Evolutionary conservation across 2,888 invertebrate species (phyloP), one percentile per base, ranked within the genome.

Genomic region (Kuschelorhynchus macadamiae): DNA sequence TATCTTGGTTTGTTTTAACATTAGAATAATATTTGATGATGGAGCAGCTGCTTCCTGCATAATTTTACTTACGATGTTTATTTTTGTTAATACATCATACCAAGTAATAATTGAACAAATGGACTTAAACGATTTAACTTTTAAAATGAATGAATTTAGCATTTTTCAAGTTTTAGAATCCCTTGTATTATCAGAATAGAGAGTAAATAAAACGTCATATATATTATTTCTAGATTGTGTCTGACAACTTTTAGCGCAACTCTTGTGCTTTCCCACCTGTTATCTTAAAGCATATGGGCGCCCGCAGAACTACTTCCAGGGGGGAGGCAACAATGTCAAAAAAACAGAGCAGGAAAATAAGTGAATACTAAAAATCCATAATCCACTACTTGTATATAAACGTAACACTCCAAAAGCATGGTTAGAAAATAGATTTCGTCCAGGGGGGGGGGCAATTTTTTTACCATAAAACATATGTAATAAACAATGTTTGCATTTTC

Each of bases 181-280:
- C 14, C 25, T 25, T 25, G 25, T 25, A 7, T 25, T 25, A 25
- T 25, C 25, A 25, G 25, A 25, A 25, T 25, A 39, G 3, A 39
- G 47, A 5, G 47, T 12, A 47, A 18, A 47, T 47, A 47, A 47
- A 18, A 11, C 47, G 20, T 47, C 47, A 7, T 25, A 47, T 47
- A 44, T 44, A 20, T 47, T 47, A 20, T 47, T 20, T 9, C 18
- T 47, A 47, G 3, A 18, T 47, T 47, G 11, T 18, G 12, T 47
- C 47, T 47, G 20, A 47, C 5, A 47, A 47, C 42, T 42, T 42
- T 42, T 14, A 42, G 42, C 1, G 42, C 42, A 42, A 14, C 12
- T 42, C 8, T 8, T 42, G 14, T 42, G 8, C 42, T 42, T 42
- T 42, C 14, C 42, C 42, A 42, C 17, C 42, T 14, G 14, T 4